Base-by-base conservation (phyloP, 2,113 vertebrate genomes). In the Lota lota region DNA sequence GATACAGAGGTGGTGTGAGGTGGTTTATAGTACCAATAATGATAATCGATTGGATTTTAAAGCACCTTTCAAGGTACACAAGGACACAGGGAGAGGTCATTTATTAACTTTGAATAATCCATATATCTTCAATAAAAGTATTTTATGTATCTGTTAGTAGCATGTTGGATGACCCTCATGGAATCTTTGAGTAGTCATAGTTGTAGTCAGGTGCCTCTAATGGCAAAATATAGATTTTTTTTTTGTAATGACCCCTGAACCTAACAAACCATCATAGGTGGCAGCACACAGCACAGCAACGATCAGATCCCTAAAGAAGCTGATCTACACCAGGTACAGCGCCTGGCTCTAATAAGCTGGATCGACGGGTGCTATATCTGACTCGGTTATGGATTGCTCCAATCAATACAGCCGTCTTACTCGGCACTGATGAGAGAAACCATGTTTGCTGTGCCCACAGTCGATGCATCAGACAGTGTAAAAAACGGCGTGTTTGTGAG, bases 381-480 rank as follows among this genome's bases (percentile, higher is more conserved):
- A 78, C 67, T 73, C 50, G 47, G 76, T 80, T 84, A 79, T 84
- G 83, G 79, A 87, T 84, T 85, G 66, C 75, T 53, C 57, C 71
- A 71, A 81, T 87, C 77, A 22, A 88, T 87, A 79, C 67, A 60
- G 73, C 74, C 28, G 53, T 67, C 54, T 60, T 64, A 71, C 64
- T 47, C 40, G 75, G 81, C 77, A 57, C 78, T 85, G 79, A 87
- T 79, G 83, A 80, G 79, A 80, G 62, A 69, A 82, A 69, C 80
- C 73, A 67, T 79, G 80, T 83, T 78, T 65, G 67, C 74, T 68
- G 33, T 80, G 84, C 77, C 81, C 61, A 22, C 66, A 67, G 81
- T 88, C 88, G 83, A 83, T 88, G 84, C 82, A 79, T 87, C 87
- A 81, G 79, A 57, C 75, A 51, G 79, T 24, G 69, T 83, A 84